Percentiles rank a stretch among this genome's conserved stretches.
These are phyloP conservation scores for Anisognathus igniventris DNA, from an alignment of 2,797 vertebrate species.

Conservation along the genomic window DNA sequence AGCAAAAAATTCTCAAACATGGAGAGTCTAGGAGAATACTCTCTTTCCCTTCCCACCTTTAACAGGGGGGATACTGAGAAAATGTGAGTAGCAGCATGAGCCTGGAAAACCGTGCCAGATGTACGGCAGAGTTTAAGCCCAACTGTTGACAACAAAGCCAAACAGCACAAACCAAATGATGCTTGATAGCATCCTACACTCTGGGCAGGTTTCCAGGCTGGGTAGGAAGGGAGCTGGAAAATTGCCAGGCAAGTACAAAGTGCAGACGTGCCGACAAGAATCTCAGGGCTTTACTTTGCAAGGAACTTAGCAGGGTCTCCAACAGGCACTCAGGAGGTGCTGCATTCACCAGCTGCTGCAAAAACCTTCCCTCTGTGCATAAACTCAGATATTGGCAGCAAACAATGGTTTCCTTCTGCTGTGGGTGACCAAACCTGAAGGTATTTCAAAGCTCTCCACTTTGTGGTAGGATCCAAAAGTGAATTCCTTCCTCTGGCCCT, in stretches of 20 bases:
- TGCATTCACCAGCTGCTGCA: background rate
- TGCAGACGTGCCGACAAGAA: fast-evolving
- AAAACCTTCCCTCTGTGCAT: background rate
- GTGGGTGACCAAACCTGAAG: background rate
- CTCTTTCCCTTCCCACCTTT: background rate
- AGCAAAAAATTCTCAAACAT: background rate
- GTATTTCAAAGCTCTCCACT: background rate
- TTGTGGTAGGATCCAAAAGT: background rate
- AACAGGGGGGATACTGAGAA: background rate
- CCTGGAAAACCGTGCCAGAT: background rate
- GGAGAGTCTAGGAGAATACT: background rate
- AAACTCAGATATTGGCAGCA: background rate
- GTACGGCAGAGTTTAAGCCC: background rate
- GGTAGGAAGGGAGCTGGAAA: background rate
- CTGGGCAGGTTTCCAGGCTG: background rate
- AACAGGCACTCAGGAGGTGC: background rate
- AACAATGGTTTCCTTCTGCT: background rate
- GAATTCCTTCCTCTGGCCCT: background rate
- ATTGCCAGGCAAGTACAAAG: background rate
- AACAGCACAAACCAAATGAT: background rate
- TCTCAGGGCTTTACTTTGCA: background rate
- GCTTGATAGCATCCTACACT: background rate
- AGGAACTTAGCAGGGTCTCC: background rate
- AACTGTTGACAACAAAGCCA: background rate
- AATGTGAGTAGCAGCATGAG: background rate